Evolutionary conservation across 1,140 invertebrate species (phyloP).

Genomic region (Daktulosphaira vitifoliae): DNA sequence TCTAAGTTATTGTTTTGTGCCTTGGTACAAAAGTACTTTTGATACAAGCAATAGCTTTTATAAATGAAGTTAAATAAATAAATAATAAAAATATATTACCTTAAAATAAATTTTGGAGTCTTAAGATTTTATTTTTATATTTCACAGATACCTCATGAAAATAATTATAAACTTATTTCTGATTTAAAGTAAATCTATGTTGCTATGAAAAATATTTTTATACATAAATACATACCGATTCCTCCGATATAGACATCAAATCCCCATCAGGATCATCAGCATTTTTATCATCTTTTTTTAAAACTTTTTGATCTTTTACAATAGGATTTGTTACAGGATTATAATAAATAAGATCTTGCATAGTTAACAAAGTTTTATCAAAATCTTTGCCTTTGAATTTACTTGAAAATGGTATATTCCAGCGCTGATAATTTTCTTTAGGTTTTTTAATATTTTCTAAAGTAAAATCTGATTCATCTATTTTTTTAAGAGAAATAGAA

Average conservation of each 20-base stretch:
- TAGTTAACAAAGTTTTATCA: constrained; percentile 52
- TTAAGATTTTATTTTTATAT: no score
- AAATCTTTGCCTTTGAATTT: constrained; percentile 34
- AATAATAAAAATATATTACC: no score
- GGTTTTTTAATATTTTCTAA: constrained; percentile 19
- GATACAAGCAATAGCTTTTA: no score
- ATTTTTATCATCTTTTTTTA: constrained; percentile 20
- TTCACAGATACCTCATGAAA: no score
- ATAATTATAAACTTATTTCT: no score
- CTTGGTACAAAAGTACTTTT: no score
- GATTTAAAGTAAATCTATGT: no score
- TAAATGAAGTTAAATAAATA: no score
- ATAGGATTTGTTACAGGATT: constrained; percentile 68
- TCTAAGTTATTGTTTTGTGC: no score
- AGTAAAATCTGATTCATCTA: neutral
- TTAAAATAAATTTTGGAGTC: no score
- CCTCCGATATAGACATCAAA: constrained; percentile 17
- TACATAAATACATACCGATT: no score
- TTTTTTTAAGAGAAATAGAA: neutral
- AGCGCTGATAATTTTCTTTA: constrained; percentile 26
- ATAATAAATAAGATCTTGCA: constrained; percentile 85
- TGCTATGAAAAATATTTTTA: no score
- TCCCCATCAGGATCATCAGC: constrained; percentile 17
- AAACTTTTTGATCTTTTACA: constrained; percentile 39
- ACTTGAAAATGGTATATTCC: constrained; percentile 26